Percentiles rank a stretch among this genome's conserved stretches.
Evolutionary conservation across 2,888 invertebrate genomes (phyloP).

Genomic region (Acanthococcus lagerstroemiae): DNA sequence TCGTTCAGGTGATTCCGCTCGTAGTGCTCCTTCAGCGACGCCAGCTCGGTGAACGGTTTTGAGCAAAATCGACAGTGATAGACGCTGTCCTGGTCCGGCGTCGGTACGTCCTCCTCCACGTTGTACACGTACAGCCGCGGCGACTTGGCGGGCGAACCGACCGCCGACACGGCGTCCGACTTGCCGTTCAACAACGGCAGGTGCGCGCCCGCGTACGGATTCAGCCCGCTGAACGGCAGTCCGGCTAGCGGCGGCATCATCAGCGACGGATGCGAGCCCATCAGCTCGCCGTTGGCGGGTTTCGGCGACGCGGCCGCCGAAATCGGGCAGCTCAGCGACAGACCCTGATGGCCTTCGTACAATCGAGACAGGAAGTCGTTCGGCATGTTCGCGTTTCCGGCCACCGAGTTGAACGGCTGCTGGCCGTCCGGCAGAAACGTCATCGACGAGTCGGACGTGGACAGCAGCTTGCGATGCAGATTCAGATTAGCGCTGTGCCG

Average conservation of each 20-base stretch:
- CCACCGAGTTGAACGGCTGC: slow-evolving; percentile 40
- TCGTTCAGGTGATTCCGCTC: slow-evolving; percentile 57
- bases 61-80: slow-evolving; percentile 62
- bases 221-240: slow-evolving; percentile 13
- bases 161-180: slow-evolving; percentile 37
- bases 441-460: slow-evolving; percentile 46
- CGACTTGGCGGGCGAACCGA: slow-evolving; percentile 38
- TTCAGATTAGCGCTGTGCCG: slow-evolving; percentile 85
- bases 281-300: slow-evolving; percentile 18
- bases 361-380: slow-evolving; percentile 67
- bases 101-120: slow-evolving; percentile 57
- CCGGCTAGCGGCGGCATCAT: slow-evolving; percentile 13
- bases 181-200: slow-evolving; percentile 44
- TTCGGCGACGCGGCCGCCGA: not conserved
- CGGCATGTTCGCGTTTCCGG: slow-evolving; percentile 45
- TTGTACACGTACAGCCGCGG: slow-evolving; percentile 47
- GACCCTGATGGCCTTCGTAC: slow-evolving; percentile 54
- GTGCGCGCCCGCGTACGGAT: slow-evolving; percentile 9
- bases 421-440: slow-evolving; percentile 13
- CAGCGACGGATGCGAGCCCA: slow-evolving; percentile 43
- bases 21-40: slow-evolving; percentile 60
- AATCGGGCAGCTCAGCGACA: not conserved
- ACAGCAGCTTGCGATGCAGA: slow-evolving; percentile 78
- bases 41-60: slow-evolving; percentile 52
- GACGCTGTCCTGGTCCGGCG: slow-evolving; percentile 51